Conservation (phyloP, 35 echinoderm and acorn worm species). For the Acanthaster planci region DNA sequence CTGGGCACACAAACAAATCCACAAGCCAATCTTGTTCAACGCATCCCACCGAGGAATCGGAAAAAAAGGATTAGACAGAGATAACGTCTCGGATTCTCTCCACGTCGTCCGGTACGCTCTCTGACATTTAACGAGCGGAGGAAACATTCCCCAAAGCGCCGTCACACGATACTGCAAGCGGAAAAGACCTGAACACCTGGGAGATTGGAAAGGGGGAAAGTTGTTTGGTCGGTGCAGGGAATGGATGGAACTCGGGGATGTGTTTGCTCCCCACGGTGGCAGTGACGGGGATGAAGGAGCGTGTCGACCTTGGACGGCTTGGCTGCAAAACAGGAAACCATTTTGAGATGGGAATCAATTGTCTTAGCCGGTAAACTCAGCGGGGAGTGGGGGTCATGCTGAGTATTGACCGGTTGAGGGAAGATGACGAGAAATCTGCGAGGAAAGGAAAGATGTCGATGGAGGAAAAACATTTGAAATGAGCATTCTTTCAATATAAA, state of each 20-base stretch:
- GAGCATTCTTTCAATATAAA: too few relatives aligned
- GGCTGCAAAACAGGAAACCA: conserved; percentile 22
- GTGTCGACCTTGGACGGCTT: conserved; percentile 15
- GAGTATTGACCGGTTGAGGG: too few relatives aligned
- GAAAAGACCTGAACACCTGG: conserved; percentile 4
- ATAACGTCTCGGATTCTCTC: conserved; percentile 4
- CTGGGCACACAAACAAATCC: background rate
- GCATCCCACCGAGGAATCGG: background rate
- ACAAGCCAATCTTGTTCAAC: background rate
- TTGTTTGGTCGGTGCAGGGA: background rate
- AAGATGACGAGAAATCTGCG: background rate
- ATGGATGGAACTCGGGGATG: background rate
- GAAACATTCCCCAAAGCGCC: background rate
- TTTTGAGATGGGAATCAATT: conserved; percentile 1
- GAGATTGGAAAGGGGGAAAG: background rate
- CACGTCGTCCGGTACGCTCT: background rate
- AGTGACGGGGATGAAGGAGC: too few relatives aligned
- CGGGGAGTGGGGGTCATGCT: too few relatives aligned
- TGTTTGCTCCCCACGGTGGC: too few relatives aligned
- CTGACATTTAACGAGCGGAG: background rate
- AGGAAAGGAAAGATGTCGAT: too few relatives aligned
- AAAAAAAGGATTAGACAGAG: background rate
- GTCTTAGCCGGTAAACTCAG: background rate
- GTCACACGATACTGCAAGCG: background rate
- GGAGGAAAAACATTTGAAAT: too few relatives aligned